A percentile compares a stretch with the other conserved stretches of the same genome.
These are phyloP conservation scores for Pachydiplax longipennis DNA, from an alignment of 2,888 invertebrate genomes.

Conservation along the genomic window DNA sequence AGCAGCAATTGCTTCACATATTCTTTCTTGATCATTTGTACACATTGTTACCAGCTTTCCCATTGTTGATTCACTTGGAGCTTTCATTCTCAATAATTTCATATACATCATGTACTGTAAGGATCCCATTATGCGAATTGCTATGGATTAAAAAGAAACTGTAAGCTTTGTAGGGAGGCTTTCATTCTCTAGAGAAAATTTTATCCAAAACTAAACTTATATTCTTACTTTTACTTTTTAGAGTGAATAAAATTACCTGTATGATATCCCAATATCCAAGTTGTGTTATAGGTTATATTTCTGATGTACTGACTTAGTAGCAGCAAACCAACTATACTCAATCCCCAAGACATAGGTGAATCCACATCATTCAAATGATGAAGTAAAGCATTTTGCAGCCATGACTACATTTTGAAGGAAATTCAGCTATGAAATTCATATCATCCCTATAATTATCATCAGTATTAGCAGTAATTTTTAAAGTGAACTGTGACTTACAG, in stretches of 20 bases:
- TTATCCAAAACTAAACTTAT: not conserved
- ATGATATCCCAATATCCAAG: slow-evolving; percentile 33
- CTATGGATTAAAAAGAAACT: not conserved
- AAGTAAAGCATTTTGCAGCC: slow-evolving; percentile 34
- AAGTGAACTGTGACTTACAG: not conserved
- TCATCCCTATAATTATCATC: not conserved
- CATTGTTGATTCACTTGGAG: not conserved
- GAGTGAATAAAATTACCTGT: not conserved
- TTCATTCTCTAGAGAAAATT: not conserved
- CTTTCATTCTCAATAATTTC: slow-evolving; percentile 18
- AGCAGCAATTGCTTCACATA: slow-evolving; percentile 33
- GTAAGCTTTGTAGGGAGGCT: not conserved
- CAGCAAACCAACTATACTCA: not conserved
- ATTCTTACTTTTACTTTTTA: not conserved
- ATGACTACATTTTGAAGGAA: not conserved
- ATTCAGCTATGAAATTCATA: not conserved
- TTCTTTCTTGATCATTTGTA: slow-evolving; percentile 22
- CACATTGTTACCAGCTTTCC: slow-evolving; percentile 12
- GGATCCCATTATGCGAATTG: slow-evolving; percentile 26
- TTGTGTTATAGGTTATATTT: slow-evolving; percentile 18
- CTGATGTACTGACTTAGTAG: slow-evolving; percentile 8
- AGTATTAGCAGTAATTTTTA: not conserved
- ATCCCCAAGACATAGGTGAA: slow-evolving; percentile 21
- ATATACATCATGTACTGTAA: not conserved
- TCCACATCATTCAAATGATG: not conserved